phyloP scores from a whole-genome alignment of 2,113 vertebrate species.

The Hystrix cristata region DNA sequence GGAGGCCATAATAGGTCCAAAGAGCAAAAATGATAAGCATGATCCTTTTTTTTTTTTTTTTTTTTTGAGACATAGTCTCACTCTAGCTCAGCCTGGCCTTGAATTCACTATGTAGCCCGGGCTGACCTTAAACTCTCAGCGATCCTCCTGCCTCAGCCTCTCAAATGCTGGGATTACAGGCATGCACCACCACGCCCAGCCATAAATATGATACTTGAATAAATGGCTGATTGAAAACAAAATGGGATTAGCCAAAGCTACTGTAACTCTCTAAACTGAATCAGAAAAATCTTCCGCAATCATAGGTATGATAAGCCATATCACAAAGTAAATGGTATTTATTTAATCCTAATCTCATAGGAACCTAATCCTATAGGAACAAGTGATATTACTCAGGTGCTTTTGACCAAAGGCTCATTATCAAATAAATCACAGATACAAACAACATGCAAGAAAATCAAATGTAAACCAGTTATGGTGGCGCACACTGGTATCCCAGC shows the following conservation, averaged over 20 bases:
- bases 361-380: slow-evolving; percentile 35
- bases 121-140: no score
- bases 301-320: background rate
- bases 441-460: slow-evolving; percentile 60
- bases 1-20: background rate
- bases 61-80: no score
- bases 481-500: background rate
- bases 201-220: background rate
- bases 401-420: slow-evolving; percentile 56
- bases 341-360: background rate
- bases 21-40: slow-evolving; percentile 13
- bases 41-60: background rate
- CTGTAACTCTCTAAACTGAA: slow-evolving; percentile 48
- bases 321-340: slow-evolving; percentile 26
- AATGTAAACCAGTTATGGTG: background rate
- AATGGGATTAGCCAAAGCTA: background rate
- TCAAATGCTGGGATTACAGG: no score
- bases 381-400: background rate
- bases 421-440: slow-evolving; percentile 60
- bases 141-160: no score
- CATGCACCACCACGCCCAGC: no score
- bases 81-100: no score
- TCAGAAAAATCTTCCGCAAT: slow-evolving; percentile 21
- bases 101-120: no score
- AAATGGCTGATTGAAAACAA: slow-evolving; percentile 21